Evolutionary conservation across 2,888 invertebrate genomes (phyloP).

Genomic region (Congeria kusceri): DNA sequence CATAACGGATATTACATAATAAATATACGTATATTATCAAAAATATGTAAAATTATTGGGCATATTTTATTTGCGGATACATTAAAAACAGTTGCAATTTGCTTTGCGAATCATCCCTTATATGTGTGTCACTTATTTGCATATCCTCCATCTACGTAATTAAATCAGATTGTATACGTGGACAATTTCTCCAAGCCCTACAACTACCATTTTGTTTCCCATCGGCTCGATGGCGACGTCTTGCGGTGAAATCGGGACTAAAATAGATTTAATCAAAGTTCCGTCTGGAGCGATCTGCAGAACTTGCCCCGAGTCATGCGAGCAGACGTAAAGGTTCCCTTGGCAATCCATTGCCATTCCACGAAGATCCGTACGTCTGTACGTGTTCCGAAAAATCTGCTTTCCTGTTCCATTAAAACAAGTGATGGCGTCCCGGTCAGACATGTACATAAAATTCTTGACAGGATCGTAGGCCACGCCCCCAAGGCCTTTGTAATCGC

Average conservation of each 20-base stretch:
- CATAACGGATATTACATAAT: no score
- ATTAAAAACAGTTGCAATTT: neutral
- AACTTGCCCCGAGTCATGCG: slow-evolving; percentile 61
- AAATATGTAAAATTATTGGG: no score
- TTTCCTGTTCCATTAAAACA: slow-evolving; percentile 56
- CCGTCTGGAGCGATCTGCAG: slow-evolving; percentile 60
- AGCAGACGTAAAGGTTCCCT: slow-evolving; percentile 64
- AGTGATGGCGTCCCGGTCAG: slow-evolving; percentile 56
- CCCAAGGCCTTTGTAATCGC: slow-evolving; percentile 63
- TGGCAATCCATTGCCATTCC: slow-evolving; percentile 63
- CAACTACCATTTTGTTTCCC: slow-evolving; percentile 64
- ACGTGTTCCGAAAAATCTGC: slow-evolving; percentile 62
- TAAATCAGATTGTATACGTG: slow-evolving; percentile 58
- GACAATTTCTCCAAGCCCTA: slow-evolving; percentile 54
- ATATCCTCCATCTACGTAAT: neutral
- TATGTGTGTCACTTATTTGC: no score
- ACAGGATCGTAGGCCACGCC: slow-evolving; percentile 63
- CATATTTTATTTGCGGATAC: no score
- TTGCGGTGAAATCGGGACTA: slow-evolving; percentile 64
- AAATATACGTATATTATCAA: no score
- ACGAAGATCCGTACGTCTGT: slow-evolving; percentile 57
- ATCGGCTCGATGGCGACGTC: slow-evolving; percentile 65
- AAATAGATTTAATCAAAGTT: slow-evolving; percentile 56
- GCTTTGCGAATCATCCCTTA: neutral
- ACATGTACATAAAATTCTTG: slow-evolving; percentile 62